Percentiles rank a stretch among this genome's conserved stretches.
These are phyloP conservation scores for Macrophya annulata DNA, from an alignment of 2,888 invertebrate species.

Conservation along the genomic window DNA sequence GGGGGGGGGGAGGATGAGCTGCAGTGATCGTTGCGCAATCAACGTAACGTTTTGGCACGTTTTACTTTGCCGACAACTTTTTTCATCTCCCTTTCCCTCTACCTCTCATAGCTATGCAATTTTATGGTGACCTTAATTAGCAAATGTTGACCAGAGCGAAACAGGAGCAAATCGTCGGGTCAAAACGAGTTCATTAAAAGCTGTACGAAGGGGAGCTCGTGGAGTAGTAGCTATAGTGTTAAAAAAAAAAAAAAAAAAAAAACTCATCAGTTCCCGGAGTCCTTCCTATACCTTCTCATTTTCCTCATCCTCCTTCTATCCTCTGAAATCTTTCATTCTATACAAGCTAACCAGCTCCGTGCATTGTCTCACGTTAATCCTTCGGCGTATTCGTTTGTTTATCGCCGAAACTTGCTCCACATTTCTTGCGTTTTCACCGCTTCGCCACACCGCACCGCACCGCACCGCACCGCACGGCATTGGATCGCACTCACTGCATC, in stretches of 20 bases:
- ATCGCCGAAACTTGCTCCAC: constrained; percentile 55
- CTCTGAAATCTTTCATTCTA: neutral
- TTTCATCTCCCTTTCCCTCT: neutral
- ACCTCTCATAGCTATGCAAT: neutral
- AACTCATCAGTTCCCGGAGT: constrained; percentile 41
- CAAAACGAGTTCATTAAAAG: constrained; percentile 77
- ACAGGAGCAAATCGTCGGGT: constrained; percentile 65
- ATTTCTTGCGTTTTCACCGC: constrained; percentile 54
- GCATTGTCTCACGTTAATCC: constrained; percentile 67
- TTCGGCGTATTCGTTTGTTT: constrained; percentile 55
- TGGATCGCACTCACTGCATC: constrained; percentile 58
- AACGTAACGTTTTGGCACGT: constrained; percentile 23
- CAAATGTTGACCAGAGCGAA: constrained; percentile 43
- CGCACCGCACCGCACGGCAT: constrained; percentile 61
- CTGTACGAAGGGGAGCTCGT: constrained; percentile 61
- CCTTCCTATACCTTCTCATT: neutral
- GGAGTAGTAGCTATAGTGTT: constrained; percentile 7
- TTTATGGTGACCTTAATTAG: constrained; percentile 55
- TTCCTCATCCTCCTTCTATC: neutral
- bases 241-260: neutral
- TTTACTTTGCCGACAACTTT: neutral
- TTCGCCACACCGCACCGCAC: constrained; percentile 45
- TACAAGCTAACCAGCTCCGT: constrained; percentile 46
- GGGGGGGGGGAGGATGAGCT: no score
- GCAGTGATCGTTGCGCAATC: constrained; percentile 45